Percentiles rank a stretch among this genome's conserved stretches.
Conservation (phyloP, 2,797 vertebrate species). For the Chanos chanos region DNA sequence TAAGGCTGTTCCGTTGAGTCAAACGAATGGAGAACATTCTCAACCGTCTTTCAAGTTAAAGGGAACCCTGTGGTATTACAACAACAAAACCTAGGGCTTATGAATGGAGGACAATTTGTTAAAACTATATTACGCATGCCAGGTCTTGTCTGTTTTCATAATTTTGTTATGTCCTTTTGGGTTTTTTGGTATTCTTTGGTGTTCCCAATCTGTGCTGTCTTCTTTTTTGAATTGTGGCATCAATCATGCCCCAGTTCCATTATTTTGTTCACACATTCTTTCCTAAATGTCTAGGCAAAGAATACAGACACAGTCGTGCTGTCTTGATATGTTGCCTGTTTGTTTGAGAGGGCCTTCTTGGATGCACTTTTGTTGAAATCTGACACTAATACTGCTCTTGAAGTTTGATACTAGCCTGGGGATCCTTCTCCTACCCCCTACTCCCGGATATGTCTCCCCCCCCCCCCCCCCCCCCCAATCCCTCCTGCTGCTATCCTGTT, state of each 20-base stretch:
- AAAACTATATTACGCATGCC: no score
- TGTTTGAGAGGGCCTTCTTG: constrained; percentile 52
- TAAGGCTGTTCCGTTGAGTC: constrained; percentile 32
- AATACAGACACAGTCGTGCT: constrained; percentile 9
- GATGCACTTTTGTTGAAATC: constrained; percentile 59
- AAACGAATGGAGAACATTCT: constrained; percentile 20
- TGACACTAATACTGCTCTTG: constrained; percentile 71
- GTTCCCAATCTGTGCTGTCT: no score
- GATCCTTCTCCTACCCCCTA: constrained; percentile 50
- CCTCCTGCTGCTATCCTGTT: constrained; percentile 15
- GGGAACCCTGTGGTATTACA: not conserved
- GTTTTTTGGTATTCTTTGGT: no score
- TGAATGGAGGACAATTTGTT: no score
- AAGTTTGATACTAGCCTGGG: constrained; percentile 71
- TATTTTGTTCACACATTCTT: no score
- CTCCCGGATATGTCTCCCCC: not conserved
- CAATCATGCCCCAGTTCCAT: no score
- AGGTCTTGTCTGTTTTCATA: no score
- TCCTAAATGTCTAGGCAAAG: no score
- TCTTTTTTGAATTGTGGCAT: no score
- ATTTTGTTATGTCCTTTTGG: no score
- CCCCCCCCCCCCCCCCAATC: constrained; percentile 30
- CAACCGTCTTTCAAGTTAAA: constrained; percentile 17
- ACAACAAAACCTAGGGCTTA: no score
- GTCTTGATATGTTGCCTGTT: constrained; percentile 37